Evolutionary conservation across 2,113 vertebrate genomes (phyloP).

Genomic region (Cyprinodon brontotheroides): DNA sequence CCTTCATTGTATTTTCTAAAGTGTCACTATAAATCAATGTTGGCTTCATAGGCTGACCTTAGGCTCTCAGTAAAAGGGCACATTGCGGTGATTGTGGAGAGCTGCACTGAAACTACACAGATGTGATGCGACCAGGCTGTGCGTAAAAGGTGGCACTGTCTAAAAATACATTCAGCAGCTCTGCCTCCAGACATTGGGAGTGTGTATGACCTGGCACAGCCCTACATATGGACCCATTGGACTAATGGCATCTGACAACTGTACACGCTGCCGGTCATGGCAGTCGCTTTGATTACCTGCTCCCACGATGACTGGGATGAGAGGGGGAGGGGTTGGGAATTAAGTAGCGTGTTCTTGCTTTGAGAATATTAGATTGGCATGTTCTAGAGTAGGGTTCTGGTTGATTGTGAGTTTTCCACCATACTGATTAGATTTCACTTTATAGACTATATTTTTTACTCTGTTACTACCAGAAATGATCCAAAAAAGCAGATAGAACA

Average conservation of each 20-base stretch:
- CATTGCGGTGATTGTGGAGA: slow-evolving; percentile 40
- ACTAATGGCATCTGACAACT: slow-evolving; percentile 71
- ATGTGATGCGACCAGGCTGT: slow-evolving; percentile 62
- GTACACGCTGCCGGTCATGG: slow-evolving; percentile 67
- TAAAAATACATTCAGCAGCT: slow-evolving; percentile 68
- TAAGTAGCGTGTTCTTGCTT: slow-evolving; percentile 11
- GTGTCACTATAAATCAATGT: slow-evolving; percentile 50
- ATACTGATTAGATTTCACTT: background rate
- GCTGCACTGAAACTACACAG: slow-evolving; percentile 52
- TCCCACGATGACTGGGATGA: slow-evolving; percentile 24
- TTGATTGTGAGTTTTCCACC: background rate
- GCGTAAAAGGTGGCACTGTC: slow-evolving; percentile 64
- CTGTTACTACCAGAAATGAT: background rate
- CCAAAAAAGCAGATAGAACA: background rate
- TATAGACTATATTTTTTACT: background rate
- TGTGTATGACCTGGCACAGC: slow-evolving; percentile 47
- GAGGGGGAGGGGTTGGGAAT: slow-evolving; percentile 1
- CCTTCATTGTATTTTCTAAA: slow-evolving; percentile 18
- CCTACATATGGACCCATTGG: slow-evolving; percentile 58
- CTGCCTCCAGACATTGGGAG: slow-evolving; percentile 55
- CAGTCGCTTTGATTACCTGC: slow-evolving; percentile 64
- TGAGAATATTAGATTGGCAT: slow-evolving; percentile 2
- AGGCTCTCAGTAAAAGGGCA: slow-evolving; percentile 57
- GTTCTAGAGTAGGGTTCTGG: background rate
- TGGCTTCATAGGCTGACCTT: slow-evolving; percentile 40